phyloP scores from a whole-genome alignment of 2,797 vertebrate genomes.

The Columba guinea region DNA sequence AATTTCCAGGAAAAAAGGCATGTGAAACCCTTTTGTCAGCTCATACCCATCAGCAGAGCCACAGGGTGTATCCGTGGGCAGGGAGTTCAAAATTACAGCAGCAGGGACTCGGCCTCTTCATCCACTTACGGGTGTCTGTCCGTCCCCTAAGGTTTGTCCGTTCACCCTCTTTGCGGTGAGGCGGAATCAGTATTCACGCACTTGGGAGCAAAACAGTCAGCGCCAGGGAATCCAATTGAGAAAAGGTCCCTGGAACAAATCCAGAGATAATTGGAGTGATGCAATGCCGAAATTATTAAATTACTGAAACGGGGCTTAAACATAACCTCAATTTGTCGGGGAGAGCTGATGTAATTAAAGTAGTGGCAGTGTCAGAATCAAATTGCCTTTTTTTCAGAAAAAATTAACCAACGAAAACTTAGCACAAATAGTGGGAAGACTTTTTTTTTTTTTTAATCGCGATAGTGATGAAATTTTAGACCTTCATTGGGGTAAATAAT shows the following conservation, averaged over 20 bases:
- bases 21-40: neutral
- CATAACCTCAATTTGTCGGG: neutral
- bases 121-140: neutral
- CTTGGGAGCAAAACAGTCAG: neutral
- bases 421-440: neutral
- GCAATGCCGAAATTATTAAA: neutral
- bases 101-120: neutral
- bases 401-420: neutral
- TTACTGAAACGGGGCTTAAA: neutral
- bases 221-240: neutral
- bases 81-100: neutral
- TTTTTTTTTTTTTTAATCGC: neutral
- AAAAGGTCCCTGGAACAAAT: neutral
- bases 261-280: neutral
- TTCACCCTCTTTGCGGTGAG: neutral
- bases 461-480: neutral
- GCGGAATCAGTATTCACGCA: neutral
- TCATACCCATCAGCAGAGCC: neutral
- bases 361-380: neutral
- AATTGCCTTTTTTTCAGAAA: neutral
- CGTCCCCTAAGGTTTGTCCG: neutral
- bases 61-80: neutral
- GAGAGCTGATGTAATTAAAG: neutral
- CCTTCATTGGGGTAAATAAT: neutral
- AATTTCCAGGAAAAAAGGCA: fast-evolving